These are phyloP conservation scores for Canis aureus DNA, from an alignment of 2,113 vertebrate species.

Conservation along the genomic window DNA sequence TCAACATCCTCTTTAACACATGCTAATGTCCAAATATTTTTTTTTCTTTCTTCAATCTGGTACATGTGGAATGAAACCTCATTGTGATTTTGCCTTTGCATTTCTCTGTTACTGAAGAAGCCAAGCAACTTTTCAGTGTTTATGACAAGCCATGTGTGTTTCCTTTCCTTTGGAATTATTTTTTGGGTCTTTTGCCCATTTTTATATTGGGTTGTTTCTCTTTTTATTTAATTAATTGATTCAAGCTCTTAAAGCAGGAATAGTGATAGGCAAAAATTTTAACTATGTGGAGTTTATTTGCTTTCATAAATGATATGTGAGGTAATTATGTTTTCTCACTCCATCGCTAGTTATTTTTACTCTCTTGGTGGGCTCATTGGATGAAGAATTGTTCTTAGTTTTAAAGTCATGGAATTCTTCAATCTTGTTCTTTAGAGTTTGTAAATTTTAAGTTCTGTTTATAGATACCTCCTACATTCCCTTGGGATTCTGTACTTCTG, in stretches of 20 bases:
- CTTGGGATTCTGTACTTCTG: not conserved
- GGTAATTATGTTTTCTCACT: not conserved
- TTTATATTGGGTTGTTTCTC: not conserved
- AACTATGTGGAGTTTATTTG: not conserved
- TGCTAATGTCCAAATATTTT: not conserved
- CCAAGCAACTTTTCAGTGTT: not conserved
- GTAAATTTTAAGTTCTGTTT: constrained; percentile 33
- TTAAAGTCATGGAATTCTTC: not conserved
- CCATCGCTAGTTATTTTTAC: not conserved
- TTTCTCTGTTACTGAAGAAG: not conserved
- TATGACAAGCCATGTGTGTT: not conserved
- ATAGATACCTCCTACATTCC: not conserved
- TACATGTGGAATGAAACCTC: not conserved
- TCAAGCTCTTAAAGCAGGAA: not conserved
- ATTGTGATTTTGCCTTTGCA: not conserved
- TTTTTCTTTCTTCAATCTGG: not conserved
- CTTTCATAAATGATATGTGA: not conserved
- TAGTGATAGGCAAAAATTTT: not conserved
- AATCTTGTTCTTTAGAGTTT: not conserved
- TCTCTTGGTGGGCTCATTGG: not conserved
- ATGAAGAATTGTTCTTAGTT: constrained; percentile 12
- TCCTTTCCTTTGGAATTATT: constrained; percentile 43
- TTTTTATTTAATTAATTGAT: not conserved
- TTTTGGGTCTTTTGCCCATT: not conserved
- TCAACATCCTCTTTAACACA: not conserved